Percentiles rank a stretch among this genome's conserved stretches.
Evolutionary conservation across 2,797 vertebrate species (phyloP).

Genomic region (Pseudocheirus occidentalis): DNA sequence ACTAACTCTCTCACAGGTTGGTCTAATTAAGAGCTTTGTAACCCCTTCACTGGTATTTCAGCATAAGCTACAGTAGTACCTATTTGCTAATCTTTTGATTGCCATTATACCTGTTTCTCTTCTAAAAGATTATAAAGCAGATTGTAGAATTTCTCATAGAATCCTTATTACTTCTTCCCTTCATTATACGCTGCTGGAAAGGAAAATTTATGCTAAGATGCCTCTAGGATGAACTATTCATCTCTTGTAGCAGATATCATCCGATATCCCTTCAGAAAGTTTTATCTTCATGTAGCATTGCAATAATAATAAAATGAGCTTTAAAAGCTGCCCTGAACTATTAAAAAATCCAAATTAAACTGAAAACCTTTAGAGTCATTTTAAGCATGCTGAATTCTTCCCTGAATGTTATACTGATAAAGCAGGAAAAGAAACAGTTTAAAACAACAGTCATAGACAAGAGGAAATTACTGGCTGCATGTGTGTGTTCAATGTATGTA

Average conservation of each 20-base stretch:
- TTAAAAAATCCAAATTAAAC: conserved; percentile 62
- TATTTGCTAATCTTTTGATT: background rate
- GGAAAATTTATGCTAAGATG: conserved; percentile 8
- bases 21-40: background rate
- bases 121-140: background rate
- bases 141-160: background rate
- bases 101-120: background rate
- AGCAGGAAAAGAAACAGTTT: background rate
- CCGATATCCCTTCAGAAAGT: conserved; percentile 23
- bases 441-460: background rate
- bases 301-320: conserved; percentile 45
- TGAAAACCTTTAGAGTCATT: conserved; percentile 39
- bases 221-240: background rate
- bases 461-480: background rate
- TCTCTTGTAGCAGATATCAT: conserved; percentile 13
- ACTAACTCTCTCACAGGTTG: background rate
- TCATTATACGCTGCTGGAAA: conserved; percentile 1
- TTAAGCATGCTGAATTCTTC: conserved; percentile 20
- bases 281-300: background rate
- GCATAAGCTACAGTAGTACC: background rate
- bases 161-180: background rate
- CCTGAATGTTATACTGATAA: conserved; percentile 24
- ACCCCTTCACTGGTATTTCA: background rate
- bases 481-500: background rate
- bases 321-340: conserved; percentile 34